Base-by-base conservation (phyloP, 2,113 vertebrate genomes). In the Anseranas semipalmata region DNA sequence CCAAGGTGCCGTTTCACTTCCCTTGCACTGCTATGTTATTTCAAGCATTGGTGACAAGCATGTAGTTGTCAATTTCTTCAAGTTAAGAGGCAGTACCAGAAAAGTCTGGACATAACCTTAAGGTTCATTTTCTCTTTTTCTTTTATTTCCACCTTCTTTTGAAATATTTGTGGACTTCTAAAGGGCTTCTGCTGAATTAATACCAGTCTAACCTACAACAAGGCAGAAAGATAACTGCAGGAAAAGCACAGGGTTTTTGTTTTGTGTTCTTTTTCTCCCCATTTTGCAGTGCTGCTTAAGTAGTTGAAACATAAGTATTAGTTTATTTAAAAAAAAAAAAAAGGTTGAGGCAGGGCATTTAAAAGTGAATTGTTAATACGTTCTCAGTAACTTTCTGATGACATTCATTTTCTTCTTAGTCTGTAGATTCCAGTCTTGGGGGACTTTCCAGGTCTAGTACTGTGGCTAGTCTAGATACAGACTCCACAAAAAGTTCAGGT, bases 401-500 rank as follows among this genome's bases (percentile, higher is more conserved):
- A 15, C 77, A 35, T 32, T 41, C 0, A 19, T 81, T 58, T 27
- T 74, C 66, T 73, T 32, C 55, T n/a, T 92, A 99, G 99, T 99
- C 99, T 87, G 99, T 99, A 65, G 99, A 99, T 92, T 99, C 99
- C 95, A 99, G 99, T 96, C 98, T 99, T n/a, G 99, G 99, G 65
- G 99, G 99, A 12, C 99, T 99, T 35, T 99, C 99, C 43, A 98
- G 99, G 76, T 99, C 99, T 53, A 99, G 99, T 97, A 99, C 99
- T 3, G 99, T 99, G 41, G 99, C 99, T 94, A 99, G 99, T 93
- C 98, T 99, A 4, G 99, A 99, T 83, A 99, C 99, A 14, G 99
- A 99, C 87, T 99, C 99, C 63, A 99, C 99, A 12, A 99, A 99
- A 96, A 99, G 99, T 97, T 99, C 99, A 98, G 99, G 99, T 99